These are phyloP conservation scores for Calameuta filiformis DNA, from an alignment of 2,888 invertebrate genomes.

Conservation along the genomic window DNA sequence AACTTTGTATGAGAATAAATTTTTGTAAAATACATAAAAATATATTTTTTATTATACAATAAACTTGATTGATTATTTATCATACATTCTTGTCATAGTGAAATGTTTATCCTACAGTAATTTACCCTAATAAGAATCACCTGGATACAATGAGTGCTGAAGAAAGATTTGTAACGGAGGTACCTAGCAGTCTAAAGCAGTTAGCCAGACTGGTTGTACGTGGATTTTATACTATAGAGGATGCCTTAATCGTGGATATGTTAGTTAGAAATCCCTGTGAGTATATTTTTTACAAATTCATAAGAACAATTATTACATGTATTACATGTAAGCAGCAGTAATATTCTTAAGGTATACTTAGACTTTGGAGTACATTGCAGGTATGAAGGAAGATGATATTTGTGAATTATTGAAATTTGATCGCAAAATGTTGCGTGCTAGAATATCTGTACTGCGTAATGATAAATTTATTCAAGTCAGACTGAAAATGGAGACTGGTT, in stretches of 20 bases:
- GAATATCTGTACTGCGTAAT: conserved; percentile 86
- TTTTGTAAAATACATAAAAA: not conserved
- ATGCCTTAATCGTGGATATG: conserved; percentile 95
- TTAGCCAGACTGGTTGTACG: conserved; percentile 90
- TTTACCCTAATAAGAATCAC: not conserved
- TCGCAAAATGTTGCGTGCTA: conserved; percentile 89
- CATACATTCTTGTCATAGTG: not conserved
- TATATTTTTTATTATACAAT: not conserved
- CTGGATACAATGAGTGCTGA: conserved; percentile 71
- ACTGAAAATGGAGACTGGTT: conserved; percentile 94
- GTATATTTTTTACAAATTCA: conserved; percentile 48
- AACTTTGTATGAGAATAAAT: not conserved
- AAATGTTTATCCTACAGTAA: not conserved
- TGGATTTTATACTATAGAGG: conserved; percentile 94
- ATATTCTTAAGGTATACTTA: not conserved
- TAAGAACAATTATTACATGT: not conserved
- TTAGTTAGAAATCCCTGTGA: conserved; percentile 93
- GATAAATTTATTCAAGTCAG: conserved; percentile 95
- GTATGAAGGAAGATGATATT: conserved; percentile 90
- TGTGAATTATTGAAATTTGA: conserved; percentile 94
- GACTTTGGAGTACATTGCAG: conserved; percentile 56
- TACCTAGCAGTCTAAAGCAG: conserved; percentile 93
- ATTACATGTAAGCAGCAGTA: not conserved
- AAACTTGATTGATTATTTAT: not conserved
- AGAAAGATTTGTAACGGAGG: conserved; percentile 86